A percentile compares a stretch with the other conserved stretches of the same genome.
Evolutionary conservation across 2,113 vertebrate genomes (phyloP).

Genomic region (Ameiurus melas): DNA sequence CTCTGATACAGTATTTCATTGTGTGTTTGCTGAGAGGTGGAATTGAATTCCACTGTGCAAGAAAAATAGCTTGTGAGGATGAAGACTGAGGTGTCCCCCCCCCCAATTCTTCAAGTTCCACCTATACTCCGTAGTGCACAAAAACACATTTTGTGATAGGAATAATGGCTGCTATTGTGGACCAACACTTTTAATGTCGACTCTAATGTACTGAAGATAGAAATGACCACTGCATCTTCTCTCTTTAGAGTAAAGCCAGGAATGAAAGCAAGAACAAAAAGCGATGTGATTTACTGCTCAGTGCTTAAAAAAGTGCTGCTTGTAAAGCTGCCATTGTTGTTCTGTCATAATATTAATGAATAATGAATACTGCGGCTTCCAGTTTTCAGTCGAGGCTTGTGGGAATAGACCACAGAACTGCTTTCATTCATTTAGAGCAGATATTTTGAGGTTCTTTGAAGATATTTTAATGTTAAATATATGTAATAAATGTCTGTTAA

Average conservation of each 20-base stretch:
- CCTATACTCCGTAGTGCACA: neutral
- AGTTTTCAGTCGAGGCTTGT: neutral
- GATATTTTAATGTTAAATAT: neutral
- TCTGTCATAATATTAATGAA: neutral
- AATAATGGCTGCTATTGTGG: slow-evolving; percentile 10
- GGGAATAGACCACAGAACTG: neutral
- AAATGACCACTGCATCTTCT: neutral
- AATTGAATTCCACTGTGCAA: neutral
- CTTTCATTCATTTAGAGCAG: neutral
- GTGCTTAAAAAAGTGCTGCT: neutral
- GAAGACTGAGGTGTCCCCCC: too few species aligned
- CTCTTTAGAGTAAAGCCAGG: neutral
- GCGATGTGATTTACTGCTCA: slow-evolving; percentile 13
- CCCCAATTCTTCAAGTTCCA: neutral
- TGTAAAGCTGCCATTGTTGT: neutral
- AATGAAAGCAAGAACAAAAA: neutral
- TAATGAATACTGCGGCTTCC: neutral
- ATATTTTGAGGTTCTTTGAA: slow-evolving; percentile 8
- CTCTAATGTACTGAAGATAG: neutral
- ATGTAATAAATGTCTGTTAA: neutral
- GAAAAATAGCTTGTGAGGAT: neutral
- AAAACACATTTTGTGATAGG: neutral
- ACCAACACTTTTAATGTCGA: neutral
- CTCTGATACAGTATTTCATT: neutral
- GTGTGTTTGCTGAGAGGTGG: neutral